Base-by-base conservation (phyloP, 2,888 invertebrate species). In the Nephrotoma guestfalica region DNA sequence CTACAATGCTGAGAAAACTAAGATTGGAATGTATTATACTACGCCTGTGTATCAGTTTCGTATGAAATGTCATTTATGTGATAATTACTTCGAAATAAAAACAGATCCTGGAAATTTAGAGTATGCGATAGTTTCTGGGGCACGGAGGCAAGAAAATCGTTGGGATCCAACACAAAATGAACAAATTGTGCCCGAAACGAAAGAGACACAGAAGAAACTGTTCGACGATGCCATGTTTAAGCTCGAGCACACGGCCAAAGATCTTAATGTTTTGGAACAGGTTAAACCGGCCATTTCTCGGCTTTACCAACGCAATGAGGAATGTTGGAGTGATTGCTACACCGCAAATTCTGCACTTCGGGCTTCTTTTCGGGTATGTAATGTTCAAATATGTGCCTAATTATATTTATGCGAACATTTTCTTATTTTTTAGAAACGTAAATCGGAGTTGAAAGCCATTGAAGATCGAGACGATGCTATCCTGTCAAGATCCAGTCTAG, bases 211-310 rank as follows among this genome's bases (percentile, higher is more conserved):
- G 89, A 96, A 97, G 89, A 94, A 96, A 87, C 92, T 99, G 87
- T 97, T 97, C 89, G 97, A 97, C 89, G 99, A 99, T 94, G 96
- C 99, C 6, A 99, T 99, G 99, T 99, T 96, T 91, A 97, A 97
- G 90, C 92, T 99, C 88, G 99, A 99, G 90, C 99, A 99, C 91
- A 96, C 96, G 86, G 94, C 94, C 0, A 95, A 95, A 86, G 99
- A 99, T 91, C 93, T 93, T 87, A 94, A 93, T 88, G 92, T 93
- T 15, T 95, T 96, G 0, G 95, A 95, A 88, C 93, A 93, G 87
- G 93, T 95, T 0, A 95, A 95, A 88, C 96, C 96, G 0, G 91
- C 94, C 11, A 91, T 99, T 0, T 95, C 95, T 9, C 93, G 94
- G 88, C 92, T 99, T 4, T 96, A 96, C 88, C 94, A 95, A 41